These are phyloP conservation scores for Pantherophis vulpinus DNA, from an alignment of 2,797 vertebrate species.

Conservation along the genomic window DNA sequence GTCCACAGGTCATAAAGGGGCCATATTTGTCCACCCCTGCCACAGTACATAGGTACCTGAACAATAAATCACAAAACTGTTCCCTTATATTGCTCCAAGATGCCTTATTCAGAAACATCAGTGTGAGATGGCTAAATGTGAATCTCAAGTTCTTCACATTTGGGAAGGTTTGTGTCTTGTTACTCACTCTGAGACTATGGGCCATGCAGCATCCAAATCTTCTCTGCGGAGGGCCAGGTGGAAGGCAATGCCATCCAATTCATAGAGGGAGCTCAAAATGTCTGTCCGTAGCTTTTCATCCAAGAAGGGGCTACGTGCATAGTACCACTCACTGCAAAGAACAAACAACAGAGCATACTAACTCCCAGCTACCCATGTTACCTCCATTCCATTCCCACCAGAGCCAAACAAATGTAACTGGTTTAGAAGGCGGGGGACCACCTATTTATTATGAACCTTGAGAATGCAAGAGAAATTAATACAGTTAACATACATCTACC, in stretches of 20 bases:
- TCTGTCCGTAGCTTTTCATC: constrained; percentile 51
- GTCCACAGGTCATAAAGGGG: too few relatives aligned
- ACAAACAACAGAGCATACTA: not conserved
- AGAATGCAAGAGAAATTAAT: not conserved
- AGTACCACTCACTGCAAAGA: constrained; percentile 72
- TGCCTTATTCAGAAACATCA: not conserved
- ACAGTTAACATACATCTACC: too few relatives aligned
- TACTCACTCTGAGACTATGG: constrained; percentile 71
- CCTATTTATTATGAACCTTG: not conserved
- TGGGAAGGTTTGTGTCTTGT: not conserved
- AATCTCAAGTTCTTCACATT: not conserved
- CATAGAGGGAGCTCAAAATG: constrained; percentile 68
- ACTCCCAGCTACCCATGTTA: not conserved
- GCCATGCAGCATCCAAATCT: constrained; percentile 72
- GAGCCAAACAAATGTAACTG: not conserved
- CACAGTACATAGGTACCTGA: not conserved
- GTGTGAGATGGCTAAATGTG: not conserved
- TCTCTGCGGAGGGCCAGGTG: constrained; percentile 58
- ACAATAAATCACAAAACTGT: not conserved
- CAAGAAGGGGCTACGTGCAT: constrained; percentile 71
- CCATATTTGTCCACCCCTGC: too few relatives aligned
- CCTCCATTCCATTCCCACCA: not conserved
- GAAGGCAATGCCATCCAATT: constrained; percentile 67
- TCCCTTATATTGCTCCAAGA: not conserved
- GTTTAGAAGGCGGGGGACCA: not conserved